Base-by-base conservation (phyloP, 2,888 invertebrate species). In the Lysandra bellargus region DNA sequence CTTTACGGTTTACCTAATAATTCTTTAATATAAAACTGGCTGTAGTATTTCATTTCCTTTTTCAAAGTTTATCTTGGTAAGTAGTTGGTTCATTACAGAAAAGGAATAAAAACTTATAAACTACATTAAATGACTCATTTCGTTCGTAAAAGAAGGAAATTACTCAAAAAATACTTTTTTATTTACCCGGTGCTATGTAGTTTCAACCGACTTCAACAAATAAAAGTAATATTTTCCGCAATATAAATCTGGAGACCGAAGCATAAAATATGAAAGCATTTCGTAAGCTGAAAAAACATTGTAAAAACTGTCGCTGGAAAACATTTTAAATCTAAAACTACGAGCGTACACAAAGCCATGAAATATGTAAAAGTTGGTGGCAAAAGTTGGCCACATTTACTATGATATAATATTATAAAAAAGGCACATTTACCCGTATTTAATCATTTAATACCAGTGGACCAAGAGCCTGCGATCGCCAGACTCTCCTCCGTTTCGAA, bases 191-290 rank as follows among this genome's bases (percentile, higher is more conserved):
- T 69, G 64, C 37, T 17, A 33, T 5, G 14, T 33, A 37, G 69
- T 69, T 69, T 69, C 33, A 69, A 69, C 33, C 33, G 69, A 69
- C 33, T 69, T 69, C 5, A 69, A 17, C 5, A 69, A 17, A 69
- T 69, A 69, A 69, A 69, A 69, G 3, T 69, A 69, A 69, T 33
- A 37, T 69, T 69, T 33, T 14, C 14, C 69, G 69, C 69, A 69
- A 75, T 53, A 23, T 30, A 2, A 75, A 12, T 33, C 23, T 3
- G 49, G n/a, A 75, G 44, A 75, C 75, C 75, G 44, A 75, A 75
- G 44, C n/a, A 14, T 75, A 49, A 53, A 75, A 49, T 49, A 75
- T 49, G 17, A 49, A 75, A 44, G 53, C 75, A 75, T 75, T 53
- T 44, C 14, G 75, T 33, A 14, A 75, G 75, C 44, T 23, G 12